These are phyloP conservation scores for Silvanus unidentatus DNA, from an alignment of 2,888 invertebrate species.

Conservation along the genomic window DNA sequence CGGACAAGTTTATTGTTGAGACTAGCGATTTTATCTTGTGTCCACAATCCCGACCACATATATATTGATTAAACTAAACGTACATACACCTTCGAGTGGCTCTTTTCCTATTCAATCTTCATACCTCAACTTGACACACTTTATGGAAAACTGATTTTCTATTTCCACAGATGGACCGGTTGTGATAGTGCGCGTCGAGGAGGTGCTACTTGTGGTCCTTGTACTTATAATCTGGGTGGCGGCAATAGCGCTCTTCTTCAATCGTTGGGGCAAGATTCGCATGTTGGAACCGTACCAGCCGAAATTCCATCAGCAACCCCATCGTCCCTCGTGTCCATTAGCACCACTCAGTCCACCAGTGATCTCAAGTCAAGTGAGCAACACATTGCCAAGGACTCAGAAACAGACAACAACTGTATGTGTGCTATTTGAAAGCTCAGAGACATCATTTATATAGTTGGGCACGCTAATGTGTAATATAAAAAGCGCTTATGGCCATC, in stretches of 20 bases:
- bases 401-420: conserved; percentile 29
- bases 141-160: no score
- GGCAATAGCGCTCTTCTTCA: conserved; percentile 85
- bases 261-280: conserved; percentile 91
- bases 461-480: no score
- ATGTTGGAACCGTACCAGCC: conserved; percentile 89
- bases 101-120: no score
- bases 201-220: conserved; percentile 76
- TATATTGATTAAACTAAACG: no score
- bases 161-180: conserved; percentile 46
- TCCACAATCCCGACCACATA: no score
- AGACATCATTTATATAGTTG: no score
- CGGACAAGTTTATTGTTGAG: no score
- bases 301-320: conserved; percentile 76
- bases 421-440: conserved; percentile 21
- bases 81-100: no score
- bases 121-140: no score
- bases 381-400: conserved; percentile 28
- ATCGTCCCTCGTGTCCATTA: conserved; percentile 70
- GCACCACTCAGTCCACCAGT: conserved; percentile 44
- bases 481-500: no score
- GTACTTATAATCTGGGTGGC: conserved; percentile 84
- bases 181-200: conserved; percentile 76
- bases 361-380: conserved; percentile 43
- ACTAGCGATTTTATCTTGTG: no score